Base-by-base conservation (phyloP, 2,888 invertebrate genomes). In the Nipponacmea schrenckii region DNA sequence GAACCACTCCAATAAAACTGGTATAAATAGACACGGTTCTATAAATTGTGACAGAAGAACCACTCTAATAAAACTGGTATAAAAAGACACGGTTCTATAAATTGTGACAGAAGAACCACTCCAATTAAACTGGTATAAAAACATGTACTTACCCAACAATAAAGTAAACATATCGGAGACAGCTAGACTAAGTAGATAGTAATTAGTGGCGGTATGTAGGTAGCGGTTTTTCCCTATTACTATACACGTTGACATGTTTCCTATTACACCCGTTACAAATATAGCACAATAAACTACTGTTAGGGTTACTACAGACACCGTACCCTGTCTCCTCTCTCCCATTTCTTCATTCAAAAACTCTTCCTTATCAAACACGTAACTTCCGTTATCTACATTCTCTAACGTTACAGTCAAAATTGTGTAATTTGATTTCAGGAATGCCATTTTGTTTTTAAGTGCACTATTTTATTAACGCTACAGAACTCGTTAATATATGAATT, bases 171-270 rank as follows among this genome's bases (percentile, higher is more conserved):
- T 91, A 87, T 95, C 95, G 2, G 95, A 94, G 75, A 95, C 90
- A 24, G 96, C 95, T 89, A 96, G 90, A 85, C 94, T 95, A 90
- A 96, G 94, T 66, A 96, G 91, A 86, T 96, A 96, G 87, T 95
- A 96, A 86, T 96, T 96, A 0, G 96, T 96, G 0, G 96, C 94
- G 0, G 95, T 95, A 83, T 95, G 95, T 93, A 96, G 93, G 1
- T 93, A 92, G 0, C 92, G 91, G 84, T 95, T 94, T 39, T 92
- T 91, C 3, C 93, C 91, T 68, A 96, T 95, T 24, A 96, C 95
- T 65, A 93, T 91, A 85, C 96, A 96, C 8, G 96, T 95, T 1
- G 93, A 92, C 39, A 93, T 90, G 85, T 96, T 96, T 4, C 96
- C 96, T 68, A 94, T 90, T 50, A 95, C 91, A 0, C 96, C 96